A percentile compares a stretch with the other conserved stretches of the same genome.
Conservation (phyloP, 2,797 vertebrate genomes). For the Takifugu ocellatus region DNA sequence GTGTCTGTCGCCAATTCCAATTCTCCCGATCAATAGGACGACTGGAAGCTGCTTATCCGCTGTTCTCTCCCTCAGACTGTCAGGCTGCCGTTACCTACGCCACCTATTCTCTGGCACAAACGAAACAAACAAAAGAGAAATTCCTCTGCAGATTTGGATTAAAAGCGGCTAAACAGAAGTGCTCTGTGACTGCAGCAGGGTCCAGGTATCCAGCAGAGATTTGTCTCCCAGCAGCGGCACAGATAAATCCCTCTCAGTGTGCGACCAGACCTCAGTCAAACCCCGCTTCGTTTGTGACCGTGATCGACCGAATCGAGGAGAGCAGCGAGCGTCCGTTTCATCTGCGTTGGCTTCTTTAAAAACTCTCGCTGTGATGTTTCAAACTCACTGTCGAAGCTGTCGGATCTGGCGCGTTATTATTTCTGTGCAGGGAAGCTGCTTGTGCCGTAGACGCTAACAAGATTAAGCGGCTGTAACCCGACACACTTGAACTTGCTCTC, state of each 20-base stretch:
- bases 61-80: slow-evolving; percentile 18
- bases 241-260: slow-evolving; percentile 15
- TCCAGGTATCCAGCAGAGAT: slow-evolving; percentile 9
- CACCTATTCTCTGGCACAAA: slow-evolving; percentile 12
- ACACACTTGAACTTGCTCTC: slow-evolving; percentile 20
- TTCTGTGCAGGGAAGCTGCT: slow-evolving; percentile 4
- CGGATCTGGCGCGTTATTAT: not conserved
- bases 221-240: slow-evolving; percentile 21
- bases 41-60: too few relatives aligned
- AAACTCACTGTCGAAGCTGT: not conserved
- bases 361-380: not conserved
- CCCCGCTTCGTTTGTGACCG: not conserved
- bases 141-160: slow-evolving; percentile 6
- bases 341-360: not conserved
- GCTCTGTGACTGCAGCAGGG: not conserved
- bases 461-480: slow-evolving; percentile 31
- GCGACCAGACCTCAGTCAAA: slow-evolving; percentile 28
- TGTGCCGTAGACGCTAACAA: slow-evolving; percentile 29
- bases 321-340: not conserved
- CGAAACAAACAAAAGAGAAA: not conserved
- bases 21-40: too few relatives aligned
- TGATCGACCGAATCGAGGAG: not conserved
- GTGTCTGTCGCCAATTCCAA: too few relatives aligned
- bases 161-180: slow-evolving; percentile 5
- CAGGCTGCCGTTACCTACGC: slow-evolving; percentile 1